Evolutionary conservation across 2,797 vertebrate species (phyloP).

Genomic region (Acipenser transmontanus): DNA sequence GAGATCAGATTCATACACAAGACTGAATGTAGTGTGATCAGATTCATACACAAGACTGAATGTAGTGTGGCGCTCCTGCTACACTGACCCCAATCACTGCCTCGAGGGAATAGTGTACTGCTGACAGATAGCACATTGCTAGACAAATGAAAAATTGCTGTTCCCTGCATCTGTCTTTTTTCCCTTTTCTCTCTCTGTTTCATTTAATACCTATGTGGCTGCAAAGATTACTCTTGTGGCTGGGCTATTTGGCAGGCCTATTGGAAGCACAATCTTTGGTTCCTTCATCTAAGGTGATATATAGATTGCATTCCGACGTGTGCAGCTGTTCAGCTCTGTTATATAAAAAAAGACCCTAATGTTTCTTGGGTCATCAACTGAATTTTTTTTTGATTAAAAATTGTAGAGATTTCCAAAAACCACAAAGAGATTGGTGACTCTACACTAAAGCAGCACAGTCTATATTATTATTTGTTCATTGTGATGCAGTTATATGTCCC

Average conservation of each 20-base stretch:
- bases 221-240: slow-evolving; percentile 19
- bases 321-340: slow-evolving; percentile 7
- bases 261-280: slow-evolving; percentile 9
- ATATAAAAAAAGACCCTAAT: slow-evolving; percentile 9
- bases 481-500: too few species aligned
- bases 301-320: slow-evolving; percentile 25
- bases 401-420: too few species aligned
- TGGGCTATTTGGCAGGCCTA: slow-evolving; percentile 20
- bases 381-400: neutral
- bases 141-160: slow-evolving; percentile 29
- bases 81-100: slow-evolving; percentile 31
- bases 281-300: slow-evolving; percentile 19
- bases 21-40: neutral
- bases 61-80: slow-evolving; percentile 18
- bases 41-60: slow-evolving; percentile 26
- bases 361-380: neutral
- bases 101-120: slow-evolving; percentile 26
- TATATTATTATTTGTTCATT: too few species aligned
- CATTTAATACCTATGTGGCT: slow-evolving; percentile 25
- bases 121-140: slow-evolving; percentile 24
- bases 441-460: too few species aligned
- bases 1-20: too few species aligned
- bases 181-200: slow-evolving; percentile 24
- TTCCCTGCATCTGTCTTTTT: slow-evolving; percentile 17
- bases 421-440: too few species aligned